Evolutionary conservation across 2,888 invertebrate genomes (phyloP), one percentile per base, ranked within the genome.

Genomic region (Baronia brevicornis): DNA sequence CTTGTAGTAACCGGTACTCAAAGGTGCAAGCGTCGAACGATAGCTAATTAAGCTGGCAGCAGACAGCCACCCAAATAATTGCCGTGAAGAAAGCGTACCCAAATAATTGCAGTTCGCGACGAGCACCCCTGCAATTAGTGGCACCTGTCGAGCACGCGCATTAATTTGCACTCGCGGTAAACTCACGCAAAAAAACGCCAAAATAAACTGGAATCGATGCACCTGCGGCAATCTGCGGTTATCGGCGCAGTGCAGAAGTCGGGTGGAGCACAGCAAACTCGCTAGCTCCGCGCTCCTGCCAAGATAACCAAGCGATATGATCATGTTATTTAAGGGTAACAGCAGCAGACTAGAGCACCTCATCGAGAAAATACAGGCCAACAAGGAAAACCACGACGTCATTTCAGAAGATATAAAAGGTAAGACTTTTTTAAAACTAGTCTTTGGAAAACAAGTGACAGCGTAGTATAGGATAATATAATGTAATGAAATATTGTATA

Each of bases 301-400:
- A 13, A 13, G 17, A 10, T 24, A 18, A 5, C 4, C 9, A n/a
- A 47, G 41, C 62, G 78, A 62, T 60, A 85, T 85, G 85, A 85
- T 85, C 74, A 93, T 94, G 93, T 85, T 94, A 71, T 94, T 94
- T 86, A 94, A 93, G 68, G 94, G 94, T 44, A 94, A 93, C 73
- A 94, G 94, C 84, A 91, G 91, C 65, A 86, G 92, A 55, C 82
- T 94, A 66, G 93, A 94, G 73, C 89, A 92, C 63, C 87, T 94
- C 53, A 94, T 94, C 50, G 93, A 93, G 72, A 94, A 93, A 80
- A 93, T 94, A 52, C 94, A 94, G 68, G 92, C 92, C 3, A 92
- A 91, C 56, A 93, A 93, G 80, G 93, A 93, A 66, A 89, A 89
- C 49, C 88, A 85, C 77, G 84, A 85, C 59, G 82, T 82, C 33